These are phyloP conservation scores for Hydractinia echinata DNA, from an alignment of 30 jellyfish, hydroid and myxozoan genomes.

Conservation along the genomic window DNA sequence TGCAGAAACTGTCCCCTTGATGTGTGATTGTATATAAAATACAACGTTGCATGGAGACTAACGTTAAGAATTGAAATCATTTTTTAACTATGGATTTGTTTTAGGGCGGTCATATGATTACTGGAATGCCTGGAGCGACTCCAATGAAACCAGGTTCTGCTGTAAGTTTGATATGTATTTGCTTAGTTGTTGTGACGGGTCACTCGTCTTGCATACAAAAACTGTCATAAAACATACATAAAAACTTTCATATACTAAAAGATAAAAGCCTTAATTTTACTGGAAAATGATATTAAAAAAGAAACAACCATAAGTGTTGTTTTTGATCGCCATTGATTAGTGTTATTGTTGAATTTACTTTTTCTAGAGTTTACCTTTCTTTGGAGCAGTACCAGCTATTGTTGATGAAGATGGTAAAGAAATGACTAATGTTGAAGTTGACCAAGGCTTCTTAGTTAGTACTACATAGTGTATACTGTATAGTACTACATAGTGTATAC, in stretches of 20 bases:
- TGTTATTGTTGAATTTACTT: background rate
- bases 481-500: too few relatives aligned
- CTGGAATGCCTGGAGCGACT: slow-evolving; percentile 98
- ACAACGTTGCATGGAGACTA: too few relatives aligned
- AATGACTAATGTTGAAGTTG: slow-evolving; percentile 51
- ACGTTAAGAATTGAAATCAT: too few relatives aligned
- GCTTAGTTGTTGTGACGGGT: too few relatives aligned
- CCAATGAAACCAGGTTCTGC: slow-evolving; percentile 99
- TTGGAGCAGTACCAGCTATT: slow-evolving; percentile 94
- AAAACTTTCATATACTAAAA: background rate
- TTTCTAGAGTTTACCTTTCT: slow-evolving; percentile 85
- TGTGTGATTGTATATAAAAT: too few relatives aligned
- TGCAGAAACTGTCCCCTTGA: too few relatives aligned
- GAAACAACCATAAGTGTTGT: too few relatives aligned
- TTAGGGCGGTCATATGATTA: slow-evolving; percentile 96
- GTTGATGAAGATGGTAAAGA: slow-evolving; percentile 96
- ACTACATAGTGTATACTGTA: background rate
- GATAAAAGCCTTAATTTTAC: too few relatives aligned
- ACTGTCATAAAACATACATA: background rate
- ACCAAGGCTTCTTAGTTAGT: slow-evolving; percentile 86
- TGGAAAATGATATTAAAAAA: too few relatives aligned
- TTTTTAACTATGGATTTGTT: background rate
- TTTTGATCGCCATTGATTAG: too few relatives aligned
- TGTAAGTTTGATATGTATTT: slow-evolving; percentile 34
- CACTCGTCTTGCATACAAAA: background rate